A percentile compares a stretch with the other conserved stretches of the same genome.
Evolutionary conservation across 2,888 invertebrate species (phyloP).

Genomic region (Macaria notata): DNA sequence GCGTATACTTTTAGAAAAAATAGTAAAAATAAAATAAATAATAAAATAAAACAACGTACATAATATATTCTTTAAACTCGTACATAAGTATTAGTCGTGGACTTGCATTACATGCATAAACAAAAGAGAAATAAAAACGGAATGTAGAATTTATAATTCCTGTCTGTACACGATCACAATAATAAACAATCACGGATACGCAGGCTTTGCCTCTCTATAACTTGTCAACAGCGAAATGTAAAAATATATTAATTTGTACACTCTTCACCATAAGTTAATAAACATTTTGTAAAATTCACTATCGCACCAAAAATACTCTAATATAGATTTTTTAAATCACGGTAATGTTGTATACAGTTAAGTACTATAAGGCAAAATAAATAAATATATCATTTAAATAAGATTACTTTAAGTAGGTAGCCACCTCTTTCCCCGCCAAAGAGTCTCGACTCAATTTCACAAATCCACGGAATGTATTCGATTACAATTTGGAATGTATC

Average conservation of each 20-base stretch:
- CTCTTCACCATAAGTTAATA: slow-evolving; percentile 67
- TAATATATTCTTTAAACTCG: slow-evolving; percentile 44
- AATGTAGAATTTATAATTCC: slow-evolving; percentile 81
- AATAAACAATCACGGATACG: slow-evolving; percentile 74
- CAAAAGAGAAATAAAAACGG: slow-evolving; percentile 69
- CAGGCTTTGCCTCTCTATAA: slow-evolving; percentile 75
- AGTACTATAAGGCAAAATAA: slow-evolving; percentile 69
- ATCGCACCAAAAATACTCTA: slow-evolving; percentile 80
- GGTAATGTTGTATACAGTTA: slow-evolving; percentile 59
- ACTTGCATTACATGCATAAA: slow-evolving; percentile 78
- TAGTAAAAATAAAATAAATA: slow-evolving; percentile 43
- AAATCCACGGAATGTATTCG: slow-evolving; percentile 59
- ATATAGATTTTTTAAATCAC: slow-evolving; percentile 63
- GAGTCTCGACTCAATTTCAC: slow-evolving; percentile 55
- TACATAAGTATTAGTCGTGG: slow-evolving; percentile 79
- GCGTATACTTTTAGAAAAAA: slow-evolving; percentile 31
- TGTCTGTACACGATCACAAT: slow-evolving; percentile 77
- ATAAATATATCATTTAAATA: slow-evolving; percentile 49
- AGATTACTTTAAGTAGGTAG: slow-evolving; percentile 62
- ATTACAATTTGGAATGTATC: slow-evolving; percentile 61
- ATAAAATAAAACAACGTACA: slow-evolving; percentile 53
- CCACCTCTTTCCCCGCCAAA: slow-evolving; percentile 72
- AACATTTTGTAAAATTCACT: slow-evolving; percentile 79
- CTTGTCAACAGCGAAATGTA: slow-evolving; percentile 78
- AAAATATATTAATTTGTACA: slow-evolving; percentile 83